phyloP scores from a whole-genome alignment of 2,888 invertebrate genomes.

The Drosophila ustulata region DNA sequence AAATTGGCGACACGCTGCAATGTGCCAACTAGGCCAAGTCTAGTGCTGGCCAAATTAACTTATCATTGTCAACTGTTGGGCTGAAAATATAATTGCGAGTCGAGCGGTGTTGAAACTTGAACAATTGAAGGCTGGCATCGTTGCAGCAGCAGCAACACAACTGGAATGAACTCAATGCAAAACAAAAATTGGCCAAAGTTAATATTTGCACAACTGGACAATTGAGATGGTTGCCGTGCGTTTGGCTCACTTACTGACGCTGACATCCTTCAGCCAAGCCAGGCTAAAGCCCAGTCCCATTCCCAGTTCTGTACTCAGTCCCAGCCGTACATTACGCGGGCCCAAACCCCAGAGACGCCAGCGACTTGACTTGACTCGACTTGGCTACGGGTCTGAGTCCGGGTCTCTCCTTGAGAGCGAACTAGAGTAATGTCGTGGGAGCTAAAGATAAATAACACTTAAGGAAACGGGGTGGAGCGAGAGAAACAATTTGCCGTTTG shows the following conservation, averaged over 20 bases:
- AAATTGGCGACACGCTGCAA: constrained; percentile 33
- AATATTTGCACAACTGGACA: constrained; percentile 78
- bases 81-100: constrained; percentile 67
- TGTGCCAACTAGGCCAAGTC: constrained; percentile 2
- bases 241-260: constrained; percentile 14
- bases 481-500: constrained; percentile 81
- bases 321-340: constrained; percentile 60
- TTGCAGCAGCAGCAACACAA: constrained; percentile 13
- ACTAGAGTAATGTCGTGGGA: constrained; percentile 80
- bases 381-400: constrained; percentile 28
- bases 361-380: constrained; percentile 52
- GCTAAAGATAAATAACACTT: constrained; percentile 79
- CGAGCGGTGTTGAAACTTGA: constrained; percentile 34
- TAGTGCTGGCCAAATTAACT: constrained; percentile 58
- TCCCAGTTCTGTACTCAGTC: constrained; percentile 26
- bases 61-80: constrained; percentile 53
- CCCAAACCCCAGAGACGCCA: constrained; percentile 36
- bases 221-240: constrained; percentile 59
- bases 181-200: constrained; percentile 71
- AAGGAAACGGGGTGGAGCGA: constrained; percentile 56
- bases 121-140: constrained; percentile 40
- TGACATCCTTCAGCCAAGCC: neutral
- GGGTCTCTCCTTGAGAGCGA: constrained; percentile 49
- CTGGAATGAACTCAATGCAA: constrained; percentile 37
- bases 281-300: constrained; percentile 3